Base-by-base conservation (phyloP, 2,797 vertebrate species). In the Calcarius lapponicus region DNA sequence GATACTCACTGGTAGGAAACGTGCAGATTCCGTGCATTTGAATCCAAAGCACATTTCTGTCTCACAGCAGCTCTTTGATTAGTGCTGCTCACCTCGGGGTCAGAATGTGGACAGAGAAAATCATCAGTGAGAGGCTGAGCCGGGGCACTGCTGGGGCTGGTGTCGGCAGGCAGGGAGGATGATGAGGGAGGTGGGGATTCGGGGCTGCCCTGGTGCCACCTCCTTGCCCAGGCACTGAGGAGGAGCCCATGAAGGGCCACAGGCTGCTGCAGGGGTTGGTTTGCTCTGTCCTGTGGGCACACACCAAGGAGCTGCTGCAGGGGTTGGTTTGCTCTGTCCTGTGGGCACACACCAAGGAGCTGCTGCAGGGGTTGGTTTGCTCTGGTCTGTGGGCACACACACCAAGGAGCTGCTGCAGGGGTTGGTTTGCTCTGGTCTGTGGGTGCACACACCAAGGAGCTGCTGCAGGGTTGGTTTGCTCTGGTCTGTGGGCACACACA, bases 1-100 rank as follows among this genome's bases (percentile, higher is more conserved):
- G 62, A 8, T n/a, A 19, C 85, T 81, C 76, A 34, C 28, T 61
- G 91, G 16, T 38, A 32, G 91, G 58, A 88, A 74, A 38, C 71
- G 56, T 29, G 92, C 88, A 88, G 92, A 80, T 79, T 90, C 78
- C 5, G 60, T 58, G 34, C 91, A 34, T 96, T 95, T 94, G 89
- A 92, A 96, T 79, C 94, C 71, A 60, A 71, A 86, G 56, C 82
- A 93, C n/a, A 25, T 92, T 96, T 93, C 88, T 92, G 21, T 57
- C 95, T 95, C 61, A 34, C 70, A 70, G 80, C 92, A 90, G 78
- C 83, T 88, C 48, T 91, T 94, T 97, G 94, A 92, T 94, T 74
- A 96, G 86, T 24, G 51, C 38, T 74, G 80, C 70, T 97, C 96
- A 43, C 86, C 73, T 85, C 57, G 65, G 79, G 76, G 81, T 42